Percentiles rank a stretch among this genome's conserved stretches.
Conservation (phyloP, 35 echinoderm and acorn worm species). For the Ophioderma brevispina region DNA sequence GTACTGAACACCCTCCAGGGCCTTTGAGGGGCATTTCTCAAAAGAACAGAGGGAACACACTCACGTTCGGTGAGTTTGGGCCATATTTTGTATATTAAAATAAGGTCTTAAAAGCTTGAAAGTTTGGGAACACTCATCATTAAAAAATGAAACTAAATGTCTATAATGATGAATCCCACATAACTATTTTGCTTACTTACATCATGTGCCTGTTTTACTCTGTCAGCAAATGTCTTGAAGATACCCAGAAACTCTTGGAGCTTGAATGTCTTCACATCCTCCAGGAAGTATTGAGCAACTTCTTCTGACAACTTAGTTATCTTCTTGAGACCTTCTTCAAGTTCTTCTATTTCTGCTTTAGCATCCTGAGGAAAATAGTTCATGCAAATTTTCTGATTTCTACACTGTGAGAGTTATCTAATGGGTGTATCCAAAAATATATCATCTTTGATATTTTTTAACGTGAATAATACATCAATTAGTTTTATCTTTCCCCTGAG, state of each 20-base stretch:
- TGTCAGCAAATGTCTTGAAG: constrained; percentile 86
- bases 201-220: constrained; percentile 79
- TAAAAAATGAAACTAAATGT: not conserved
- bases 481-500: too few relatives aligned
- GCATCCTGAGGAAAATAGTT: constrained; percentile 44
- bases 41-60: not conserved
- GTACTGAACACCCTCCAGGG: too few relatives aligned
- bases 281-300: constrained; percentile 80
- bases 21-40: too few relatives aligned
- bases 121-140: not conserved
- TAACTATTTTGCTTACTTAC: too few relatives aligned
- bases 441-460: too few relatives aligned
- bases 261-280: constrained; percentile 83
- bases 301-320: constrained; percentile 74
- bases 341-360: constrained; percentile 45
- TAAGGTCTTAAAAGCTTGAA: not conserved
- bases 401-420: too few relatives aligned
- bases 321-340: constrained; percentile 54
- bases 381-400: too few relatives aligned
- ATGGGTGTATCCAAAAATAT: too few relatives aligned
- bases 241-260: constrained; percentile 80
- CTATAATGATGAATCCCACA: not conserved
- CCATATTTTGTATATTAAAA: not conserved
- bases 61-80: not conserved
- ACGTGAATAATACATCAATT: too few relatives aligned